Percentiles rank a stretch among this genome's conserved stretches.
phyloP scores from a whole-genome alignment of 2,888 invertebrate species.

The Patella caerulea region DNA sequence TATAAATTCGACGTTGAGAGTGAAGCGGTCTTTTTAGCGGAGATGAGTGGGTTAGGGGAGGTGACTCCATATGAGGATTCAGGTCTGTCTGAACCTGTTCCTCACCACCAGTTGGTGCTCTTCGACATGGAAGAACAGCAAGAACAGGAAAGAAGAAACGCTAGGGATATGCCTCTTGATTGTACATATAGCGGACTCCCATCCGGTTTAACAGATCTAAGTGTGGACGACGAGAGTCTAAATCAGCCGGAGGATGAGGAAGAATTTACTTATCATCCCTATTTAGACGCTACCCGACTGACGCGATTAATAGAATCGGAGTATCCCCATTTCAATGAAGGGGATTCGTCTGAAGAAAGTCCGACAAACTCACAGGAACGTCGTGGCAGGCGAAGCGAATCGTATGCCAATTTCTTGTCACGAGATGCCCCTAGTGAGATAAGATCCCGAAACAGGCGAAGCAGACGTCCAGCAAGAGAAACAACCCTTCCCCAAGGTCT shows the following conservation, averaged over 20 bases:
- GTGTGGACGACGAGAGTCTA: conserved; percentile 33
- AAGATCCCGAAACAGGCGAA: neutral
- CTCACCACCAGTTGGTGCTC: conserved; percentile 52
- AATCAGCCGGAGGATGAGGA: conserved; percentile 16
- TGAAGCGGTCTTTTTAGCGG: conserved; percentile 57
- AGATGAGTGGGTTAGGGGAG: conserved; percentile 63
- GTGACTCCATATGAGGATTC: conserved; percentile 48
- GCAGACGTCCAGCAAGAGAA: neutral
- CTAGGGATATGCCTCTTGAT: neutral
- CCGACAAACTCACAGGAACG: neutral
- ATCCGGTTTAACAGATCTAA: neutral
- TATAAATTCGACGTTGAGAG: conserved; percentile 57
- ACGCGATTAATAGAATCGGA: neutral
- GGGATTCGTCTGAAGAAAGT: neutral
- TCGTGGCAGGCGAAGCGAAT: neutral
- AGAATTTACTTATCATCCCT: neutral
- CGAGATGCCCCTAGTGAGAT: neutral
- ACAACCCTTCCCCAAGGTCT: neutral
- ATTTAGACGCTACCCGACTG: neutral
- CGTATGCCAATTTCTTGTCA: neutral
- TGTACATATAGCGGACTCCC: neutral
- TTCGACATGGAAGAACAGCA: conserved; percentile 46
- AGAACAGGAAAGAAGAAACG: conserved; percentile 25
- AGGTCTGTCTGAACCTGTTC: conserved; percentile 51
- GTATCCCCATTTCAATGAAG: neutral